These are phyloP conservation scores for Pogonomyrmex barbatus DNA, from an alignment of 1,140 invertebrate species.

Conservation along the genomic window DNA sequence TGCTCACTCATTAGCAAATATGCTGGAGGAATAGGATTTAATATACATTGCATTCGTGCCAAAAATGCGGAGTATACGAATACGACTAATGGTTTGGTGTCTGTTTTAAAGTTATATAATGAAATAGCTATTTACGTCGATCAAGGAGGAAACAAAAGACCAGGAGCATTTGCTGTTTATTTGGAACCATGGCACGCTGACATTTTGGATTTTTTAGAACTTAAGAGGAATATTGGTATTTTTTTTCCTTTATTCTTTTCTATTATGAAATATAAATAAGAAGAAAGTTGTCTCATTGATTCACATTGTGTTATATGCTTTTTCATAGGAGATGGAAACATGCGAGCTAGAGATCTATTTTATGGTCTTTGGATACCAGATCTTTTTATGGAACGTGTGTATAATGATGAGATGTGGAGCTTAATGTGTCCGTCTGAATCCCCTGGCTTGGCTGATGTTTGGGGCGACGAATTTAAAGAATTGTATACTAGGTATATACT, in stretches of 20 bases:
- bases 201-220: constrained; percentile 97
- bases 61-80: constrained; percentile 97
- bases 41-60: constrained; percentile 98
- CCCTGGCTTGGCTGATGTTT: constrained; percentile 95
- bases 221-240: constrained; percentile 96
- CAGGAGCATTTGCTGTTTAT: constrained; percentile 99
- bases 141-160: constrained; percentile 99
- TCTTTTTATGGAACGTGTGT: constrained; percentile 98
- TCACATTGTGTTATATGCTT: background rate
- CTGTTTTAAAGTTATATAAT: constrained; percentile 98
- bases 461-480: constrained; percentile 97
- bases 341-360: constrained; percentile 97
- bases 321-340: constrained; percentile 90
- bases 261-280: constrained; percentile 90
- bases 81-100: constrained; percentile 98
- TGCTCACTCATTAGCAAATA: constrained; percentile 99
- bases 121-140: constrained; percentile 98
- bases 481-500: constrained; percentile 91
- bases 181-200: constrained; percentile 99
- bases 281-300: background rate
- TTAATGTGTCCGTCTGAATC: constrained; percentile 98
- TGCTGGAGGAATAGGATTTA: constrained; percentile 98
- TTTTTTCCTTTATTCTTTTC: constrained; percentile 66
- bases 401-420: constrained; percentile 95
- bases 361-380: constrained; percentile 99